phyloP scores from a whole-genome alignment of 2,888 invertebrate genomes.

The Standfussiana lucernea region DNA sequence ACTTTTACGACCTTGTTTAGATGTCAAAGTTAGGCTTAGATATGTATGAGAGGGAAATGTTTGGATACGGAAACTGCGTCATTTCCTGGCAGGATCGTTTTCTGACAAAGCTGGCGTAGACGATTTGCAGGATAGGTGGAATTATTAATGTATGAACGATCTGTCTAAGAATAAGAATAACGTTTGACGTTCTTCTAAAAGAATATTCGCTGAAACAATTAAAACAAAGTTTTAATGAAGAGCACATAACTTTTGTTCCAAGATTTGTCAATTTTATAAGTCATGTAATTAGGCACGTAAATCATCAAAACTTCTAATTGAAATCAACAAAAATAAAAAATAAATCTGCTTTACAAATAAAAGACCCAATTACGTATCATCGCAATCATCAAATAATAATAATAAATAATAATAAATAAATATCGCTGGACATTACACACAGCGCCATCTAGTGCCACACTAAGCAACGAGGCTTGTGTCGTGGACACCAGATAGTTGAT shows the following conservation, averaged over 20 bases:
- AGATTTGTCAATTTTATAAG: neutral
- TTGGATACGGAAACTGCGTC: neutral
- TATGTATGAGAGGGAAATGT: neutral
- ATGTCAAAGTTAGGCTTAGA: slow-evolving; percentile 27
- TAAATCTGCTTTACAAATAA: slow-evolving; percentile 30
- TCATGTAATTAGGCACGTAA: neutral
- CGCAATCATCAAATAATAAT: slow-evolving; percentile 34
- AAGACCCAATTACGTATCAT: slow-evolving; percentile 28
- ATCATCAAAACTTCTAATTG: neutral
- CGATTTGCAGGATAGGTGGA: neutral
- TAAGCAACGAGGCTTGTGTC: no score
- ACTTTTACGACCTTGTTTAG: slow-evolving; percentile 40
- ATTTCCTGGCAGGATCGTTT: slow-evolving; percentile 3
- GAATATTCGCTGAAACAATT: neutral
- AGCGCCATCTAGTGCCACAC: no score
- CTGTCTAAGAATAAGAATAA: neutral
- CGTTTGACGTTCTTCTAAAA: neutral
- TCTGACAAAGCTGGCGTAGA: neutral
- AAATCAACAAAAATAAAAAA: neutral
- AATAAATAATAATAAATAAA: no score
- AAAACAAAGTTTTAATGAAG: neutral
- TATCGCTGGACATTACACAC: no score
- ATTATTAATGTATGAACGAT: neutral
- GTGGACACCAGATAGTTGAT: no score
- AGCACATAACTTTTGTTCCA: neutral